A percentile compares a stretch with the other conserved stretches of the same genome.
Conservation (phyloP, 2,113 vertebrate species). For the Amazona guildingii region DNA sequence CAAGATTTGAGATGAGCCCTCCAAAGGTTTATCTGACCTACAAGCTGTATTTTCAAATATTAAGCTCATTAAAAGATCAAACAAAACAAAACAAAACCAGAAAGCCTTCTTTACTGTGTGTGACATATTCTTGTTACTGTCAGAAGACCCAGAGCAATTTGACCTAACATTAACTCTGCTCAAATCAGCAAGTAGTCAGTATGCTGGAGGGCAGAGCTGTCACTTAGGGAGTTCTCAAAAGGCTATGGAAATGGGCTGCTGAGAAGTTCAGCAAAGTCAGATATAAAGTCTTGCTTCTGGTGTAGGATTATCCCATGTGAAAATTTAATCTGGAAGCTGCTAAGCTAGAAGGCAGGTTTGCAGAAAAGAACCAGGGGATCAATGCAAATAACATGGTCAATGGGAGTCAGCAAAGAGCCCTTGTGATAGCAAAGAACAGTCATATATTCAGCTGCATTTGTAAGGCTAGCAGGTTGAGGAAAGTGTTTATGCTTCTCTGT, state of each 20-base stretch:
- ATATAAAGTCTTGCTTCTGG: neutral
- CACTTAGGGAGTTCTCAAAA: neutral
- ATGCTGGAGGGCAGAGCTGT: neutral
- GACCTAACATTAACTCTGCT: neutral
- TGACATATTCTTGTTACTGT: neutral
- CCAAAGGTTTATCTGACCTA: neutral
- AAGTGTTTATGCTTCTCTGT: neutral
- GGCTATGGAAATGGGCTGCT: neutral
- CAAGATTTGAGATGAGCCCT: neutral
- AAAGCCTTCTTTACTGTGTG: neutral
- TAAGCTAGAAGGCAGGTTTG: neutral
- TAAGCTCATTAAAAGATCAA: conserved; percentile 7
- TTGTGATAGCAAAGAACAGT: neutral
- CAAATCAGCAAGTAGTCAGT: neutral
- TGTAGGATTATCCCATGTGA: neutral
- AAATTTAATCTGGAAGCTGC: neutral
- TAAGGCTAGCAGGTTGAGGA: neutral
- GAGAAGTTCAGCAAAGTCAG: neutral
- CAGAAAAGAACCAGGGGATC: neutral
- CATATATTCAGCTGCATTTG: neutral
- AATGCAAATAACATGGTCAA: neutral
- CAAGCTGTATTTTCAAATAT: neutral
- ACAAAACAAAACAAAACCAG: neutral
- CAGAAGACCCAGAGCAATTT: neutral
- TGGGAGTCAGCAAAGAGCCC: neutral